Conservation (phyloP, 2,113 vertebrate species). For the Actenoides lindsayi region DNA sequence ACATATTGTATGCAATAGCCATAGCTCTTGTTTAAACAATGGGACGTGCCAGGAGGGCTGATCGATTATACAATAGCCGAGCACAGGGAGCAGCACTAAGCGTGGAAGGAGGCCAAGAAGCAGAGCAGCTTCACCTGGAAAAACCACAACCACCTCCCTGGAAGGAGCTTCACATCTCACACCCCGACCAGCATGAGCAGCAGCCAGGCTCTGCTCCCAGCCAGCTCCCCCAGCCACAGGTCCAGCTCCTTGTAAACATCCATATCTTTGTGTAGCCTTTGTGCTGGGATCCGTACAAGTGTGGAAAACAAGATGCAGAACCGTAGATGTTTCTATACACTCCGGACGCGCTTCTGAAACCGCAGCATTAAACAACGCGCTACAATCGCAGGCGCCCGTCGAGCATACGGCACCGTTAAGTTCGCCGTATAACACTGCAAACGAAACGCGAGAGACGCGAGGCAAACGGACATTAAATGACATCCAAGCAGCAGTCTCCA, state of each 20-base stretch:
- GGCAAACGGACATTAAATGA: fast-evolving
- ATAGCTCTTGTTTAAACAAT: not conserved
- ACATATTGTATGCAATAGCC: not conserved
- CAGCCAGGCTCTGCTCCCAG: too few relatives aligned
- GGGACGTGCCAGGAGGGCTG: not conserved
- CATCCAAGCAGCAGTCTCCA: not conserved
- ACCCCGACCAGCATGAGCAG: fast-evolving
- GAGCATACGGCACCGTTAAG: fast-evolving
- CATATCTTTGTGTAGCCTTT: fast-evolving
- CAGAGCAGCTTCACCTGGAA: not conserved
- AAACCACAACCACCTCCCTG: not conserved
- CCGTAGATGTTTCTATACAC: fast-evolving
- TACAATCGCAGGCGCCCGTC: fast-evolving
- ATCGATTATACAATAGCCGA: not conserved
- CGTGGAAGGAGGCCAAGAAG: not conserved
- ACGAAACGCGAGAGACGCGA: fast-evolving
- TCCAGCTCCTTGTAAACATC: fast-evolving
- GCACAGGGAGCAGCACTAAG: not conserved
- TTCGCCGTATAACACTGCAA: fast-evolving
- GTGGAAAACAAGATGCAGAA: not conserved
- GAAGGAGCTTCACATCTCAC: fast-evolving
- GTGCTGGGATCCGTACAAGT: fast-evolving
- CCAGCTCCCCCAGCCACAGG: not conserved
- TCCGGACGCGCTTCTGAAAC: not conserved
- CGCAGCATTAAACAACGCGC: fast-evolving